Evolutionary conservation across 2,888 invertebrate genomes (phyloP), one percentile per base, ranked within the genome.

Genomic region (Phengaris arion): DNA sequence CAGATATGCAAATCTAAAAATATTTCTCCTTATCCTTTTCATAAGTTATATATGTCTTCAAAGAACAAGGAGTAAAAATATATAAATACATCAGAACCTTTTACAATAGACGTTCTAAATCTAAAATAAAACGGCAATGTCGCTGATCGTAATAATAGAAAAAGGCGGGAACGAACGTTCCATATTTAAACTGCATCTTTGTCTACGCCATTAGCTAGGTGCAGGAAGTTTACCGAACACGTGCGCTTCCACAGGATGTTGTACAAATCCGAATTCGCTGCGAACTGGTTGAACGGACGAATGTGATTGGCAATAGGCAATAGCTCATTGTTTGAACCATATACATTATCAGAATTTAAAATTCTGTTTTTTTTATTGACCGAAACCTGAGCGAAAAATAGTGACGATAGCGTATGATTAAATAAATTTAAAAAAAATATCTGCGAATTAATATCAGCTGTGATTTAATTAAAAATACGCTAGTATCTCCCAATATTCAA

Each of bases 231-330:
- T 87, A 87, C 87, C 76, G 81, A 83, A 90, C 93, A 92, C 92
- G 93, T 92, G 93, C 91, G 89, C 83, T 88, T 89, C 88, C 89
- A 92, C 93, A 93, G 93, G 93, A 93, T 93, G 93, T 92, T 93
- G 90, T 86, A 90, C 89, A 90, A 87, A 86, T 85, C 81, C 81
- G 81, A 77, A 80, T 80, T 81, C 78, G 81, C 80, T 79, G 79
- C 80, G 81, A 81, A 80, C 79, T 77, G 80, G 68, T 68, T 81
- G 80, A 70, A 76, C 70, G 74, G 10, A 51, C 74, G 57, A 35
- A 76, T 54, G 68, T 48, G 68, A 69, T 74, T 69, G 51, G 57
- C 51, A 57, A 68, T 74, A 69, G 51, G 57, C 51, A 57, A 68
- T 74, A 69, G 68, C 68, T 54, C 74, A 59, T 15, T 76, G 46